Conservation (phyloP, 2,113 vertebrate species). For the Plecotus auritus region DNA sequence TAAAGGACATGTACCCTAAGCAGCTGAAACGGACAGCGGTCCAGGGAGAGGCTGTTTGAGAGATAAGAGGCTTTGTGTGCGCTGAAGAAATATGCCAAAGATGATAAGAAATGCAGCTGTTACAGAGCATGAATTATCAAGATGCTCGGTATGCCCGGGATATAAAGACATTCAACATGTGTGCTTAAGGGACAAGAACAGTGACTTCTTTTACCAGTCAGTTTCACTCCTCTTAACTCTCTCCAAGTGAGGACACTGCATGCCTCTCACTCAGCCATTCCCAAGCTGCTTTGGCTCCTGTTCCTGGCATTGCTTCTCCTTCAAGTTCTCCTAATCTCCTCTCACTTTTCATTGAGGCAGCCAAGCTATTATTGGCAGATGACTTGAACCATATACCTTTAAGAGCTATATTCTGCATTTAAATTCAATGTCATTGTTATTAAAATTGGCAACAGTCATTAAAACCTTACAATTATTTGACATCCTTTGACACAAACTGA, state of each 20-base stretch:
- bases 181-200: neutral
- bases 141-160: neutral
- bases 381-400: neutral
- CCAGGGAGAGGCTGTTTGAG: neutral
- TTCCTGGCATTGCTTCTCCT: neutral
- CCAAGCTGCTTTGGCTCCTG: neutral
- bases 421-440: neutral
- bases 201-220: neutral
- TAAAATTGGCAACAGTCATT: neutral
- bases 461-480: neutral
- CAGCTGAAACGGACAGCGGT: slow-evolving; percentile 75
- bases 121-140: slow-evolving; percentile 48
- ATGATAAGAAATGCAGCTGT: slow-evolving; percentile 76
- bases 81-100: slow-evolving; percentile 67
- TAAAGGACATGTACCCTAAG: slow-evolving; percentile 60
- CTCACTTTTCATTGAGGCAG: neutral
- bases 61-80: slow-evolving; percentile 65
- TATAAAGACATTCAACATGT: neutral
- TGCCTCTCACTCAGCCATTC: neutral
- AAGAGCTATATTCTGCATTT: neutral
- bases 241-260: neutral
- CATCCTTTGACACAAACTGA: neutral
- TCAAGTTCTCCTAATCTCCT: neutral
- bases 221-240: neutral
- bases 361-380: neutral